phyloP scores from a whole-genome alignment of 2,113 vertebrate genomes.

The Pyxicephalus adspersus region DNA sequence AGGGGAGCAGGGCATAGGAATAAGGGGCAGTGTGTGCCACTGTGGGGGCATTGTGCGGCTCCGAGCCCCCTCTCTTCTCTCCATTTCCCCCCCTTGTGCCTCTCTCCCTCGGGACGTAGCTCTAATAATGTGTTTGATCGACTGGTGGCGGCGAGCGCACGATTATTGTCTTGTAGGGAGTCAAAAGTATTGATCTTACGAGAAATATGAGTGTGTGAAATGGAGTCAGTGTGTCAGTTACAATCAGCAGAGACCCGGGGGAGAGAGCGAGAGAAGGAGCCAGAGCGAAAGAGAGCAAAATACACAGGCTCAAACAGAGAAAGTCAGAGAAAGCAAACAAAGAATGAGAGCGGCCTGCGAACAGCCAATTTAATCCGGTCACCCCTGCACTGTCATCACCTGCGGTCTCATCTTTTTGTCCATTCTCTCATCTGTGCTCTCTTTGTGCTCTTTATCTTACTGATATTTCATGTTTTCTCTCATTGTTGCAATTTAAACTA shows the following conservation, averaged over 20 bases:
- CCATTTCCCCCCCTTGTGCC: slow-evolving; percentile 60
- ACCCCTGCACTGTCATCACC: slow-evolving; percentile 56
- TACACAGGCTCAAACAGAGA: slow-evolving; percentile 1
- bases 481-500: neutral
- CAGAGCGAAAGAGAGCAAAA: slow-evolving; percentile 5
- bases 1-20: neutral
- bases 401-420: slow-evolving; percentile 55
- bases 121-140: slow-evolving; percentile 95
- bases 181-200: slow-evolving; percentile 95
- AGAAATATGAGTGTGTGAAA: slow-evolving; percentile 95
- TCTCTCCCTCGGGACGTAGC: slow-evolving; percentile 78
- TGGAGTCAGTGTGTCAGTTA: slow-evolving; percentile 96
- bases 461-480: neutral
- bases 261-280: slow-evolving; percentile 70
- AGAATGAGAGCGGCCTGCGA: slow-evolving; percentile 57
- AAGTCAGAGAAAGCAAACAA: slow-evolving; percentile 43
- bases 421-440: slow-evolving; percentile 13
- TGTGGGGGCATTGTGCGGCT: slow-evolving; percentile 13
- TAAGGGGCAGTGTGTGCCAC: slow-evolving; percentile 28
- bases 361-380: slow-evolving; percentile 41
- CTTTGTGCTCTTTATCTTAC: neutral
- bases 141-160: slow-evolving; percentile 87
- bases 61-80: slow-evolving; percentile 59
- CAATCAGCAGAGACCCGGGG: slow-evolving; percentile 92
- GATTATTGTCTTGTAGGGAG: slow-evolving; percentile 98